Evolutionary conservation across 2,888 invertebrate genomes (phyloP).

Genomic region (Ennomos fuscantarius): DNA sequence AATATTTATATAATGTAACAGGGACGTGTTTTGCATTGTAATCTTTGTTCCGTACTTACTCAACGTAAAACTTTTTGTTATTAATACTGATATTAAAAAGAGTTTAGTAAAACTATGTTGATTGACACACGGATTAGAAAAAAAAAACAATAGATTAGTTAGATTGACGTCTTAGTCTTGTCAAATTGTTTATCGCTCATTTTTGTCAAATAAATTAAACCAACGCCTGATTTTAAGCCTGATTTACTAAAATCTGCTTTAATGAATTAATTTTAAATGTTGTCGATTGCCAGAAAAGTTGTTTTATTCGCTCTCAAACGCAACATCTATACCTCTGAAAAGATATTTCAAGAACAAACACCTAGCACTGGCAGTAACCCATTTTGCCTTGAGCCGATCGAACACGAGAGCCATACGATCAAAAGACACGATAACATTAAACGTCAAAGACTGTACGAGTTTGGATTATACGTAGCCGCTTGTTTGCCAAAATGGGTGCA

Average conservation of each 20-base stretch:
- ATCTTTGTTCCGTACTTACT: too few species aligned
- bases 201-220: too few species aligned
- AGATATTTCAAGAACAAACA: slow-evolving; percentile 27
- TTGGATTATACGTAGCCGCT: slow-evolving; percentile 72
- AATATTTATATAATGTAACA: too few species aligned
- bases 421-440: slow-evolving; percentile 62
- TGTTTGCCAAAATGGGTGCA: slow-evolving; percentile 77
- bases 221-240: too few species aligned
- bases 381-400: slow-evolving; percentile 60
- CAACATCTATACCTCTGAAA: slow-evolving; percentile 31
- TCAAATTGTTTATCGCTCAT: too few species aligned
- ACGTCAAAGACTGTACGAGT: slow-evolving; percentile 70
- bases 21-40: too few species aligned
- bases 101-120: too few species aligned
- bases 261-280: slow-evolving; percentile 24
- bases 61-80: too few species aligned
- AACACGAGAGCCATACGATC: slow-evolving; percentile 55
- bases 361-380: slow-evolving; percentile 41
- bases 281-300: slow-evolving; percentile 36
- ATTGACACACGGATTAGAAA: too few species aligned
- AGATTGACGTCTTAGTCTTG: too few species aligned
- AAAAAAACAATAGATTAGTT: too few species aligned
- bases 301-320: slow-evolving; percentile 35
- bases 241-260: not conserved
- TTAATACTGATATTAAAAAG: too few species aligned